These are phyloP conservation scores for Mobula birostris DNA, from an alignment of 2,113 vertebrate species.

Conservation along the genomic window DNA sequence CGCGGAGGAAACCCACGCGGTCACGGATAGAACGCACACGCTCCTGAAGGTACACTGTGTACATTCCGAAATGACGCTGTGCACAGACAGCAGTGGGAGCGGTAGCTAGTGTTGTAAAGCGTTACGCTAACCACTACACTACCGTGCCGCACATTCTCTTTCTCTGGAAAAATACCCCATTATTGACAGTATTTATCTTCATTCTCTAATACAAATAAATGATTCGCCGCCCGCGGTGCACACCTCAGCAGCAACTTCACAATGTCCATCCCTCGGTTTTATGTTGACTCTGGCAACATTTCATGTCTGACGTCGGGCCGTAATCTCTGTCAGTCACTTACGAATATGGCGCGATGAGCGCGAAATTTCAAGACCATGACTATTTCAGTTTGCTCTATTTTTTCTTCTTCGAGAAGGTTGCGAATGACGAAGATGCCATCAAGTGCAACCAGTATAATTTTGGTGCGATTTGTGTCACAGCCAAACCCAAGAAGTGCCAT, in stretches of 20 bases:
- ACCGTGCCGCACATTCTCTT: not conserved
- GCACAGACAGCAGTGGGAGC: too few species aligned
- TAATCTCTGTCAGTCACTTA: not conserved
- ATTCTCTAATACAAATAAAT: not conserved
- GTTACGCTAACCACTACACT: too few species aligned
- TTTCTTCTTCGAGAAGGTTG: not conserved
- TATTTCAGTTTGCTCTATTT: not conserved
- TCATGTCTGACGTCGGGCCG: not conserved
- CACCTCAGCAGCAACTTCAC: not conserved
- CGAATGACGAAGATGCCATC: not conserved
- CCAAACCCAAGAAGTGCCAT: not conserved
- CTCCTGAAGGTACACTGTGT: too few species aligned
- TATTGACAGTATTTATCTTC: not conserved
- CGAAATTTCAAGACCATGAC: not conserved
- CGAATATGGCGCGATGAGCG: not conserved
- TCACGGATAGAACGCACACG: too few species aligned
- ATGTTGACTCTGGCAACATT: not conserved
- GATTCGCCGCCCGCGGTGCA: not conserved
- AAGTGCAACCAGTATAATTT: not conserved
- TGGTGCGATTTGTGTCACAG: conserved; percentile 13
- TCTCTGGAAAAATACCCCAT: not conserved
- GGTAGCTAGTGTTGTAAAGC: too few species aligned
- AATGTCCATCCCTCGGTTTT: not conserved
- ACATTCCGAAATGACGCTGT: too few species aligned
- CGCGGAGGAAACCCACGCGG: too few species aligned